Base-by-base conservation (phyloP, 2,797 vertebrate genomes). In the Jordanella pulchra region DNA sequence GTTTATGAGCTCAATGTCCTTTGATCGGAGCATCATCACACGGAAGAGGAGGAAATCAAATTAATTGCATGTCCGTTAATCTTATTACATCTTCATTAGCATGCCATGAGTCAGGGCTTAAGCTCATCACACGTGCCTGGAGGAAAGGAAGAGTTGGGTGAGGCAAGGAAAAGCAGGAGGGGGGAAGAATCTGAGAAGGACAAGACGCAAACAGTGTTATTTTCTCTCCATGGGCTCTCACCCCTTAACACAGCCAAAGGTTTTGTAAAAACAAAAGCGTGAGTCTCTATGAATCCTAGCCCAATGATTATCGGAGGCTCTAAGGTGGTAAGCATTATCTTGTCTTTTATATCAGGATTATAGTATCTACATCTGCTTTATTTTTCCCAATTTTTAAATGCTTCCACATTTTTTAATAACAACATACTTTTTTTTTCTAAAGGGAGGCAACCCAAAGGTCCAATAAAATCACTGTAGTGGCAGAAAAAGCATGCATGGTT, bases 61-160 rank as follows among this genome's bases (percentile, higher is more conserved):
- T 94, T 93, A 94, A 95, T 93, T 94, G 92, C 91, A 92, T 89
- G 88, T 94, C 92, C 78, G 82, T 88, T 94, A 94, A 95, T 94
- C 91, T 86, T 89, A 93, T 94, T 94, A 94, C 91, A 93, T 94
- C 93, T 93, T 93, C 89, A 93, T 95, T 94, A 94, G 93, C 91
- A 92, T 92, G 87, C 81, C 72, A 76, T 94, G 93, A 94, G 91
- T 94, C 93, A 94, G 89, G 84, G 90, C 84, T 92, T 92, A 94
- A 92, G 89, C 88, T 90, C 90, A 73, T 92, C 87, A 83, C 82
- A 76, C 60, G 83, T 77, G 89, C 88, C 89, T 77, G 27, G 71
- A 83, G 87, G 82, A 91, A 72, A 51, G 70, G 67, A 77, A 80
- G 83, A 87, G 83, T 53, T 61, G 70, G 79, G 81, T 35, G 78